phyloP scores from a whole-genome alignment of 92 coral and sea anemone genomes.

The Paramuricea clavata region DNA sequence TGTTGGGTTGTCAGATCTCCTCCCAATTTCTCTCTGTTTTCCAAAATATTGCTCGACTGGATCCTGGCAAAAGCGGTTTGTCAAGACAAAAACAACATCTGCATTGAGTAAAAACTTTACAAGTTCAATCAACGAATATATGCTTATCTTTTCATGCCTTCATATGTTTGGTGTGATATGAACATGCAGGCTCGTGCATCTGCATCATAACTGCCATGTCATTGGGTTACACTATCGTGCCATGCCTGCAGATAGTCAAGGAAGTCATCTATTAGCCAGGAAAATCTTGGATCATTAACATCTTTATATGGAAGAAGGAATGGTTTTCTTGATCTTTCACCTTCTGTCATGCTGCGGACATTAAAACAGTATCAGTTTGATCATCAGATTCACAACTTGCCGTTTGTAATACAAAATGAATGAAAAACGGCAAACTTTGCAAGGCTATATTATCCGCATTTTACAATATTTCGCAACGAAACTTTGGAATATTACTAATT shows the following conservation, averaged over 20 bases:
- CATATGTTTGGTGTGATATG: conserved; percentile 9
- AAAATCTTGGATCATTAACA: conserved; percentile 7
- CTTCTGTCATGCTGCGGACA: background rate
- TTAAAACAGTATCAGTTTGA: no score
- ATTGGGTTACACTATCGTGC: background rate
- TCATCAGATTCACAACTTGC: no score
- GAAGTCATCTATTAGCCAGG: conserved; percentile 6
- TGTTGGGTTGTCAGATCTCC: conserved; percentile 4
- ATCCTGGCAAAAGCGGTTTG: no score
- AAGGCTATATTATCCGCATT: no score
- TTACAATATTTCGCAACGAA: no score
- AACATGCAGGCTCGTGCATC: background rate
- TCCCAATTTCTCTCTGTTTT: background rate
- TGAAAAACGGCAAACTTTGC: no score
- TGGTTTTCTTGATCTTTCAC: background rate
- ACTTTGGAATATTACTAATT: no score
- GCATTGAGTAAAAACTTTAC: background rate
- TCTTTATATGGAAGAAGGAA: background rate
- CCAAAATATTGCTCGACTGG: no score
- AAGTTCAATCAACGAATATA: conserved; percentile 1
- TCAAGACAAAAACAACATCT: background rate
- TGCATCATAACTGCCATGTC: background rate
- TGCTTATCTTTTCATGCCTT: background rate
- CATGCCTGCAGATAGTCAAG: background rate
- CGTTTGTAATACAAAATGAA: no score